Evolutionary conservation across 1,140 invertebrate species (phyloP).

Genomic region (Olivierus martensii): DNA sequence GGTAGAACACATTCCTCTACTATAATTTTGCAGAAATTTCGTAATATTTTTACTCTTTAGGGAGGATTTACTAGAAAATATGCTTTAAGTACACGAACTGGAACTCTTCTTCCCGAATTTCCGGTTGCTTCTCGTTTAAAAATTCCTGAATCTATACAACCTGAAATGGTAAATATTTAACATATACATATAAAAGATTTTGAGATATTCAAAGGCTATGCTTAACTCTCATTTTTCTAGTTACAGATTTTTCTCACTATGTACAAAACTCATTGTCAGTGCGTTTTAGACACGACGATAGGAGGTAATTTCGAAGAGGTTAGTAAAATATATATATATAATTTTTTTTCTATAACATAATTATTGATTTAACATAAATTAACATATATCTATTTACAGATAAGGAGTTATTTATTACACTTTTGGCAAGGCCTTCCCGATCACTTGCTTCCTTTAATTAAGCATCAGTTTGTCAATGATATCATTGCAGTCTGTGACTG

Average conservation of each 20-base stretch:
- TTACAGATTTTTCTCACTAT: constrained; percentile 7
- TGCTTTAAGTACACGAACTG: neutral
- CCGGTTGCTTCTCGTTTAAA: constrained; percentile 1
- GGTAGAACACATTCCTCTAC: too few species aligned
- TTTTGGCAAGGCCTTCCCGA: constrained; percentile 17
- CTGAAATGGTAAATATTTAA: constrained; percentile 7
- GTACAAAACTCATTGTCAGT: constrained; percentile 15
- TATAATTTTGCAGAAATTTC: too few species aligned
- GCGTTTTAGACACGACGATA: constrained; percentile 4
- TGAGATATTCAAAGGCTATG: too few species aligned
- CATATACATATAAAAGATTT: too few species aligned
- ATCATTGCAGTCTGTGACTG: constrained; percentile 8
- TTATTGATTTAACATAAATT: too few species aligned
- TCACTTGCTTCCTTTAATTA: constrained; percentile 2
- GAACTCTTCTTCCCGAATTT: constrained; percentile 7
- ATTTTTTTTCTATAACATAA: too few species aligned
- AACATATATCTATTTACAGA: neutral
- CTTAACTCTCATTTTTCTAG: constrained; percentile 2
- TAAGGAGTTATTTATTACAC: constrained; percentile 5
- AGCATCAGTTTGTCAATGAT: neutral
- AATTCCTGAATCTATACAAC: neutral
- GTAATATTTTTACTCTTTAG: neutral
- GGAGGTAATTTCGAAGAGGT: constrained; percentile 13
- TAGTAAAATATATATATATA: too few species aligned
- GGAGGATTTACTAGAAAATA: neutral